Evolutionary conservation across 2,797 vertebrate species (phyloP).

Genomic region (Phylloscopus collybita): DNA sequence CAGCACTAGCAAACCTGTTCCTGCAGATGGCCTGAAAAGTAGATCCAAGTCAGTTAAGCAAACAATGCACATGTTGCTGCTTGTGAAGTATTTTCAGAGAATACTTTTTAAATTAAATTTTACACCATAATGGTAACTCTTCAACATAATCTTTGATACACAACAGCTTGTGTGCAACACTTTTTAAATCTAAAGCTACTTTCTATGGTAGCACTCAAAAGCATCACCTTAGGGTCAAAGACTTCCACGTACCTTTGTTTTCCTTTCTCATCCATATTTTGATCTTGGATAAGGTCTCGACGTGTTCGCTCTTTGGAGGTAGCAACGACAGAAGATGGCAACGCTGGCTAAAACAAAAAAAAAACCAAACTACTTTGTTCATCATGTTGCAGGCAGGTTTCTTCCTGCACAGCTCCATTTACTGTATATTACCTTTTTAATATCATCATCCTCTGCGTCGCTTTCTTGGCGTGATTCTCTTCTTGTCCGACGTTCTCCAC

Average conservation of each 20-base stretch:
- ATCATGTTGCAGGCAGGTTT: background rate
- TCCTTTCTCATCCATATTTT: conserved; percentile 97
- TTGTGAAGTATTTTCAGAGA: background rate
- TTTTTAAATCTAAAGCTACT: background rate
- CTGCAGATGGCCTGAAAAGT: background rate
- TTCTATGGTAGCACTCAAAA: background rate
- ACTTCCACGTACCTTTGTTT: conserved; percentile 88
- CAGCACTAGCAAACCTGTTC: background rate
- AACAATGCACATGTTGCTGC: background rate
- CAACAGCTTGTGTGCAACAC: background rate
- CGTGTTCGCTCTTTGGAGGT: conserved; percentile 99
- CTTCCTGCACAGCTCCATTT: background rate
- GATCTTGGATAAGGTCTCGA: conserved; percentile 99
- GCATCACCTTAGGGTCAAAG: fast-evolving
- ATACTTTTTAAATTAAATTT: background rate
- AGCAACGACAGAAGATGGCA: conserved; percentile 99
- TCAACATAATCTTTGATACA: background rate
- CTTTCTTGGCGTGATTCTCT: conserved; percentile 98
- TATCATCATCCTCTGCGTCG: conserved; percentile 97
- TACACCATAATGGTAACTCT: background rate
- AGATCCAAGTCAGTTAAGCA: background rate
- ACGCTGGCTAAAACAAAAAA: conserved; percentile 85
- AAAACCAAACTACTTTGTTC: background rate
- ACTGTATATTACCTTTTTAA: conserved; percentile 78
- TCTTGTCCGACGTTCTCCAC: conserved; percentile 94